A percentile compares a stretch with the other conserved stretches of the same genome.
Evolutionary conservation across 2,888 invertebrate genomes (phyloP).

Genomic region (Eucriotettix oculatus): DNA sequence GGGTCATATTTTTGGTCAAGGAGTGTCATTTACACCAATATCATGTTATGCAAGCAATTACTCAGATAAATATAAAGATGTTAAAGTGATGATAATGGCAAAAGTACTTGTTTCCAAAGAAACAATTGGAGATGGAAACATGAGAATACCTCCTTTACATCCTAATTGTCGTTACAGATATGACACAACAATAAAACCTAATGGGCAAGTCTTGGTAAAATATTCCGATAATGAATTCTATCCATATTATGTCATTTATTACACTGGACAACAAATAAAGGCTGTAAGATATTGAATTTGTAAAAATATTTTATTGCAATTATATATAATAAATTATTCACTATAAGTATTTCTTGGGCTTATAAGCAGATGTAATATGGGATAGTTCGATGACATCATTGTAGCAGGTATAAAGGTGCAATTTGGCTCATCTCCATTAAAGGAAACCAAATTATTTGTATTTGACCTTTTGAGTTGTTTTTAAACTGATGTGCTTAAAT

Average conservation of each 20-base stretch:
- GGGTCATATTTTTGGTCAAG: neutral
- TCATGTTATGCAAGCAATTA: slow-evolving; percentile 9
- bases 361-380: too few species aligned
- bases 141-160: slow-evolving; percentile 15
- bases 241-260: slow-evolving; percentile 19
- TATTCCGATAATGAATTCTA: slow-evolving; percentile 20
- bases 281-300: too few species aligned
- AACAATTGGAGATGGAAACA: slow-evolving; percentile 14
- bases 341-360: too few species aligned
- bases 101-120: slow-evolving; percentile 15
- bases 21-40: slow-evolving; percentile 10
- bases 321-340: too few species aligned
- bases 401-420: too few species aligned
- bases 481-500: too few species aligned
- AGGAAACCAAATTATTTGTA: too few species aligned
- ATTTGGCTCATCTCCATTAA: too few species aligned
- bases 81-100: slow-evolving; percentile 18
- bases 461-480: too few species aligned
- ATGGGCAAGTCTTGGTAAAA: slow-evolving; percentile 19
- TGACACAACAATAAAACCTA: slow-evolving; percentile 18
- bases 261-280: slow-evolving; percentile 16
- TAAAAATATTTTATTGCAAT: too few species aligned
- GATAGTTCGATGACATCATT: too few species aligned
- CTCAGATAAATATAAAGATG: slow-evolving; percentile 1
- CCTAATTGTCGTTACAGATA: slow-evolving; percentile 7